A percentile compares a stretch with the other conserved stretches of the same genome.
These are phyloP conservation scores for Buphagus erythrorhynchus DNA, from an alignment of 2,797 vertebrate genomes.

Conservation along the genomic window DNA sequence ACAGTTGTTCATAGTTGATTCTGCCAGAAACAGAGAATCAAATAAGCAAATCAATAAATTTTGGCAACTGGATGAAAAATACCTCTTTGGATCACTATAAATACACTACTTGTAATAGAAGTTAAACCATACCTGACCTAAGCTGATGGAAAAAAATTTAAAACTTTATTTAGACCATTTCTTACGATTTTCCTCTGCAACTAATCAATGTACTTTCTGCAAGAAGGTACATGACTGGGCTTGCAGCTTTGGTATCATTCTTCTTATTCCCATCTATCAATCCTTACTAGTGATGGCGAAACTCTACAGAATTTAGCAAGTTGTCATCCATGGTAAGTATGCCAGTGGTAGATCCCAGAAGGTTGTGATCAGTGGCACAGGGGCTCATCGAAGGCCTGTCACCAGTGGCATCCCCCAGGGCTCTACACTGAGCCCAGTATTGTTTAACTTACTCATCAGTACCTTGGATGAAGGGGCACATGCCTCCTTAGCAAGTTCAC, in stretches of 20 bases:
- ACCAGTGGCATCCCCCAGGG: too few relatives aligned
- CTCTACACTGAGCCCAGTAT: neutral
- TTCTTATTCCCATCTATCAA: neutral
- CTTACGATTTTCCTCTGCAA: neutral
- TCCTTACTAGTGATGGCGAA: neutral
- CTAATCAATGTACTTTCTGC: neutral
- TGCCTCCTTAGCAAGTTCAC: neutral
- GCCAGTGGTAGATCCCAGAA: neutral
- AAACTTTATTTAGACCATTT: neutral
- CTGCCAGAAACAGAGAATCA: neutral
- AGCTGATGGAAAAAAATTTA: neutral
- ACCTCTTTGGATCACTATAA: neutral
- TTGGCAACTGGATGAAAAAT: neutral
- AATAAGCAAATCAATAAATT: neutral
- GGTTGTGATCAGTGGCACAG: neutral
- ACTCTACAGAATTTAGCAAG: neutral
- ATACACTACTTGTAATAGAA: neutral
- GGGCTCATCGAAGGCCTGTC: fast-evolving
- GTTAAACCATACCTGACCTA: neutral
- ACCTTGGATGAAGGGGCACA: neutral
- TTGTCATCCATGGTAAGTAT: neutral
- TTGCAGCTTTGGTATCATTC: neutral
- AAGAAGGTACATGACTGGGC: neutral
- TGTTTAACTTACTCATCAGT: neutral
- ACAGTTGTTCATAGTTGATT: neutral